Base-by-base conservation (phyloP, 2,888 invertebrate genomes). In the Drosophila ezoana region DNA sequence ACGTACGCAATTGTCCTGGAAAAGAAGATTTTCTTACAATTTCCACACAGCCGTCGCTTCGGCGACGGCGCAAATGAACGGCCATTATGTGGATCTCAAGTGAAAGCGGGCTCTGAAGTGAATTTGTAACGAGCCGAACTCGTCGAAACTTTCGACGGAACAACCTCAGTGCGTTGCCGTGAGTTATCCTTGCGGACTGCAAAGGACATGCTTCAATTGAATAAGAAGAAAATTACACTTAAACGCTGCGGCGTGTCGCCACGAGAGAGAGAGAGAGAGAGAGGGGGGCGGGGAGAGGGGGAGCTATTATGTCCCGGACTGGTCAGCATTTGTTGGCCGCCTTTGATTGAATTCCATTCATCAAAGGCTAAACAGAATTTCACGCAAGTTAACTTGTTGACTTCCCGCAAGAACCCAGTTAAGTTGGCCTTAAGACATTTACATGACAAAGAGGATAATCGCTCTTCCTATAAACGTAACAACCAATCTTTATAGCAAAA, bases 141-240 rank as follows among this genome's bases (percentile, higher is more conserved):
- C 23, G 23, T 5, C 23, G 23, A 23, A 23, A 23, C 23, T 23
- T 5, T 23, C 23, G 23, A 23, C 23, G 23, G 66, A 47, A 47
- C 63, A 73, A 61, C 56, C 56, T 76, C 58, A 80, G 73, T 84
- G 89, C 79, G 38, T 49, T 76, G 85, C 83, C 74, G 58, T 87
- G 83, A 83, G 80, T 76, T 85, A 71, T 76, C 70, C 74, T 79
- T 52, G 28, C 8, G 53, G 44, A 9, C 58, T 62, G 65, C 73
- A 80, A 90, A 89, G 90, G 86, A 87, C 87, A 85, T 89, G 87
- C 89, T 89, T 89, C 86, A 89, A 86, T 81, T 78, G 87, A 85
- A 87, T 89, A 89, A 89, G 90, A 76, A 89, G 89, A 86, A 85
- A 87, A 90, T 90, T 89, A 81, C 81, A 89, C 87, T 87, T 90